These are phyloP conservation scores for Acanthosoma haemorrhoidale DNA, from an alignment of 2,888 invertebrate genomes.

Conservation along the genomic window DNA sequence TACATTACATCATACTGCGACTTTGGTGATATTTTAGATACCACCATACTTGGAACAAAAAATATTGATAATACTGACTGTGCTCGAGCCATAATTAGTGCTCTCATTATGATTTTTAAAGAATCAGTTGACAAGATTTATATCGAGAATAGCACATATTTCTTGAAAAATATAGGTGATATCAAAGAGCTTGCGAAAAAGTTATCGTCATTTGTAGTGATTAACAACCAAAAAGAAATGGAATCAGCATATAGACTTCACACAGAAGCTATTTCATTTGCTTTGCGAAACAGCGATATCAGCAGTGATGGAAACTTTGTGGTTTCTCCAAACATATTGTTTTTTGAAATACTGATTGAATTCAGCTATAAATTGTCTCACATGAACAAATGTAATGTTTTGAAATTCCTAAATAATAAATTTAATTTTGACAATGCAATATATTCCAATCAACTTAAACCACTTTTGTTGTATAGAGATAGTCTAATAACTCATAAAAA, in stretches of 20 bases:
- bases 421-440: background rate
- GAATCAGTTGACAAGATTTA: background rate
- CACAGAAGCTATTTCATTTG: conserved; percentile 17
- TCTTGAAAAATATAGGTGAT: background rate
- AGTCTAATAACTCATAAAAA: no score
- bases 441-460: background rate
- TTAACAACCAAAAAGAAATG: background rate
- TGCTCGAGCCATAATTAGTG: background rate
- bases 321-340: background rate
- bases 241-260: background rate
- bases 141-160: background rate
- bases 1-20: background rate
- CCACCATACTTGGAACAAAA: background rate
- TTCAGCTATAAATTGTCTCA: background rate
- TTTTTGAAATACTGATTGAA: conserved; percentile 15
- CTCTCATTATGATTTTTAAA: background rate
- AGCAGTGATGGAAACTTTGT: background rate
- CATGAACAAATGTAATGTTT: background rate
- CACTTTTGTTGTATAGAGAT: background rate
- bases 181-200: conserved; percentile 13
- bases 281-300: background rate
- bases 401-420: background rate
- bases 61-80: background rate
- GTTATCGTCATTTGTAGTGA: background rate
- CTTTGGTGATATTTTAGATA: conserved; percentile 15